Base-by-base conservation (phyloP, 2,888 invertebrate genomes). In the Troides oblongomaculatus region DNA sequence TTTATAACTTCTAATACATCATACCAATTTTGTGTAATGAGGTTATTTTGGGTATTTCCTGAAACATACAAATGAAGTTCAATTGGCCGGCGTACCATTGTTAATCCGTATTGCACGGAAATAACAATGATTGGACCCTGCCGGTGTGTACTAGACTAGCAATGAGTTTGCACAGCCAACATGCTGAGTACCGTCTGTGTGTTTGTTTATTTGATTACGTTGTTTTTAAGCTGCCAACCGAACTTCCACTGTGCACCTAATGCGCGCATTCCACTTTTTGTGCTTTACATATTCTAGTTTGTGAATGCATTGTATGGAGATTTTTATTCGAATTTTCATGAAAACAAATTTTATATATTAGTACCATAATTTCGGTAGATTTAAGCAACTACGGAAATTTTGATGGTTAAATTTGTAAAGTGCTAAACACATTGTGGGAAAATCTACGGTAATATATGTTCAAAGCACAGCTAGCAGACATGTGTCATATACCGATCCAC, bases 21-120 rank as follows among this genome's bases (percentile, higher is more conserved):
- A 46, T 46, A 46, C 4, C 12, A 4, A 46, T 46, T 46, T 46
- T 46, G 2, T 46, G 46, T 46, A 46, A 17, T 46, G 46, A 14
- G 10, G 14, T 3, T 46, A 14, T 46, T 23, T 43, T 53, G 58
- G 23, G 12, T 25, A 60, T 14, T n/a, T 62, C 23, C 60, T n/a
- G 36, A 39, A 50, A 62, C 17, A 66, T 53, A 67, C 53, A 67
- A 62, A 62, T 67, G n/a, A 56, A 57, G 23, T 59, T 43, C 67
- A 67, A 62, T 67, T 67, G 56, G 62, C 62, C 60, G 66, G 46
- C 10, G 62, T 39, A 53, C 56, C n/a, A 67, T 67, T 62, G 67
- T 62, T 62, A 67, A 67, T 57, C 36, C 25, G 62, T 23, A 59
- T 57, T 23, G 62, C 43, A 36, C 66, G 66, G 61, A 66, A 57